Evolutionary conservation across 37 sponge, comb jelly and placozoan species (phyloP), one percentile per base, ranked within the genome.

Genomic region (Cliona cf. orientalis): DNA sequence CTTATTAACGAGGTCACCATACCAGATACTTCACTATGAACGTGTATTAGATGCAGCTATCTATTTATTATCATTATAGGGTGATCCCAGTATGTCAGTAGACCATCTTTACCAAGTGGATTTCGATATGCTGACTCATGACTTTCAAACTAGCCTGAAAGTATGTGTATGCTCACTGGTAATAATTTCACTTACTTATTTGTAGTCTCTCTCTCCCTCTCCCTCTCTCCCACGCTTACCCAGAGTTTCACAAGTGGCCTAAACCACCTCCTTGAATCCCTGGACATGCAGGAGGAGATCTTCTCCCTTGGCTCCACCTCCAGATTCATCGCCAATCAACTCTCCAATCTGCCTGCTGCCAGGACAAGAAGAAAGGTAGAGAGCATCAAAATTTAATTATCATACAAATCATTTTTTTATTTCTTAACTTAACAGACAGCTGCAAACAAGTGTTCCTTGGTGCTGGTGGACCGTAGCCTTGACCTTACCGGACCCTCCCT

Each of bases 301-400:
- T 92, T 84, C 80, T 92, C 89, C 31, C 36, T 92, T 14, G 92
- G 92, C n/a, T 42, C 57, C 45, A 83, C 89, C n/a, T 80, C 86
- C 23, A 58, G 80, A 2, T 65, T 79, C 28, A 69, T 92, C 44
- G 92, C 89, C 43, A 83, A 56, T 42, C 76, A 87, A 61, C 71
- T 92, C 2, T 74, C 66, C 5, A 28, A 38, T 5, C 42, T 87
- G 1, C 74, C 67, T 68, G 76, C 61, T 1, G 65, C 74, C 7
- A 74, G 59, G 63, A 62, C 69, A 11, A 87, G 89, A 46, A 69
- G 82, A 66, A 92, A 83, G 76, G 92, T 83, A 58, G 19, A 7
- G 7, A 2, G 2, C 2, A 43, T 4, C 71, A 4, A 9, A 49
- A 19, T 9, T 14, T 49, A 49, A 49, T 49, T 9, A 49, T 49